Base-by-base conservation (phyloP, 2,113 vertebrate species). In the Narcine bancroftii region DNA sequence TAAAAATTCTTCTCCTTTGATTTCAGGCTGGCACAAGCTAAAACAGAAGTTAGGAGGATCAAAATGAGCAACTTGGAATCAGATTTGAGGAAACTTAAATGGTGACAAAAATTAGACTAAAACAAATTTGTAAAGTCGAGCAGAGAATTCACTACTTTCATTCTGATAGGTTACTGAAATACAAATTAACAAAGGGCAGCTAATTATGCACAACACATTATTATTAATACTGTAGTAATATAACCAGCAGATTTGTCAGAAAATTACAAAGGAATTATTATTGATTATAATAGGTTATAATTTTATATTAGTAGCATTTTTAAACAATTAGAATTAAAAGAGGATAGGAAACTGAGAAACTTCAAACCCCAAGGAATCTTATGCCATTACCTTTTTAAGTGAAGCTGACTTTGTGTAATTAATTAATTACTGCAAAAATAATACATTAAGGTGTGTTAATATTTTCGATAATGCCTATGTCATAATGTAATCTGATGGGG, bases 401-500 rank as follows among this genome's bases (percentile, higher is more conserved):
- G 89, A 69, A 91, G 89, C 42, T 91, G 89, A 91, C 89, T 91
- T 66, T 91, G 63, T 91, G 2, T 91, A 91, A 91, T 91, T 91
- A 79, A 66, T 60, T 92, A 93, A 92, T 92, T 92, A 92, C 93
- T 93, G 63, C 89, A 83, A 92, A 93, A 92, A 92, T 77, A 92
- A 77, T 89, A 39, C 92, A 87, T 92, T 71, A 92, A 89, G 92
- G 83, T 77, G 89, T 92, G 79, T 69, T 91, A 91, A 91, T 91
- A 91, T 91, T 91, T 91, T 91, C 65, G 89, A 91, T 93, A 93
- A 96, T 94, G 95, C 95, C 95, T 94, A 94, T 95, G 95, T 96
- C 96, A 97, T 94, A 95, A 94, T 92, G 94, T 96, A 97, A 97
- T 95, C 95, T 96, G 95, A 95, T 95, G 95, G 95, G 94, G 89